Evolutionary conservation across 2,888 invertebrate species (phyloP).

Genomic region (Cephus pygmeus): DNA sequence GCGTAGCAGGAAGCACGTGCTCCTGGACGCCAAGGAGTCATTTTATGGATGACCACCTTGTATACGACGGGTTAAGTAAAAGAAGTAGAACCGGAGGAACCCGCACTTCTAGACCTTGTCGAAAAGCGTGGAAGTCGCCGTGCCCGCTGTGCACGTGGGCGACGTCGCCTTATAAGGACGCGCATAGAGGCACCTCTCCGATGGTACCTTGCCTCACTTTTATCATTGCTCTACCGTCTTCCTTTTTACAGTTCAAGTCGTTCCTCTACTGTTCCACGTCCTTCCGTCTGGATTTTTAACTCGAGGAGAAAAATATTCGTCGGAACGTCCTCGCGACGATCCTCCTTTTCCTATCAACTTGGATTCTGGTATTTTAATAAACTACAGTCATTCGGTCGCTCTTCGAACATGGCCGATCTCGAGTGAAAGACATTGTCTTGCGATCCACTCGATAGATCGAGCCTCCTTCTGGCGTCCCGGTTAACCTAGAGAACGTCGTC

Average conservation of each 20-base stretch:
- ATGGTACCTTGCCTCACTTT: conserved; percentile 33
- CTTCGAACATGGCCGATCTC: neutral
- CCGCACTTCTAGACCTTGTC: conserved; percentile 35
- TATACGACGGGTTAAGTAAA: conserved; percentile 10
- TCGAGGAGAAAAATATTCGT: neutral
- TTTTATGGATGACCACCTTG: conserved; percentile 3
- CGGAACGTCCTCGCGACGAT: neutral
- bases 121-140: conserved; percentile 38
- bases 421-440: neutral
- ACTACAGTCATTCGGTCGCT: neutral
- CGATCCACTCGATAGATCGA: neutral
- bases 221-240: conserved; percentile 12
- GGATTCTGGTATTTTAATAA: neutral
- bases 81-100: conserved; percentile 16
- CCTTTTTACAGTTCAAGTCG: neutral
- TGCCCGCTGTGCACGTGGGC: conserved; percentile 46
- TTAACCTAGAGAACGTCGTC: neutral
- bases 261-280: neutral
- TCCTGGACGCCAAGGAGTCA: neutral
- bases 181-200: conserved; percentile 33
- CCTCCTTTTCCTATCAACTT: neutral
- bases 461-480: neutral
- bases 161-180: conserved; percentile 53
- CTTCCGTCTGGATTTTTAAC: neutral
- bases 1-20: neutral